Base-by-base conservation (phyloP, 2,888 invertebrate species). In the Clostera curtula region DNA sequence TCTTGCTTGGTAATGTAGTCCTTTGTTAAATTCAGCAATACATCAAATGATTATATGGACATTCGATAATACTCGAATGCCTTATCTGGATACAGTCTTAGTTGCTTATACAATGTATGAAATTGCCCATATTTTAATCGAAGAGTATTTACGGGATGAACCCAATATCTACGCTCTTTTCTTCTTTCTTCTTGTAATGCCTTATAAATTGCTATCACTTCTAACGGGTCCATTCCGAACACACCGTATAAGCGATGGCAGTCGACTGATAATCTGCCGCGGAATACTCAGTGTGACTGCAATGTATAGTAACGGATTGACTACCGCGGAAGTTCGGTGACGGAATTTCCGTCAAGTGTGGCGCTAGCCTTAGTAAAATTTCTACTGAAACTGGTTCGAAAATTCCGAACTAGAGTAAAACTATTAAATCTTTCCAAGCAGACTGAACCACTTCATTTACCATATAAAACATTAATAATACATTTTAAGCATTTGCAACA, bases 111-210 rank as follows among this genome's bases (percentile, higher is more conserved):
- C 27, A 32, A 12, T 24, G 22, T 28, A 28, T 32, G 32, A 32
- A 32, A 36, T 40, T 37, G 34, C 34, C 40, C 29, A 39, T 24
- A n/a, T n/a, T n/a, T n/a, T n/a, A n/a, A n/a, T n/a, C n/a, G n/a
- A n/a, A n/a, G n/a, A n/a, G n/a, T n/a, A n/a, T n/a, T n/a, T n/a
- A n/a, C n/a, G n/a, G n/a, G n/a, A n/a, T n/a, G n/a, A n/a, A n/a
- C n/a, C n/a, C 33, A 33, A 41, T 35, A 39, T 41, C 36, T 35
- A 33, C 28, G 36, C 27, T 31, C 18, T 29, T 15, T 29, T 27
- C 14, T 27, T 30, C 31, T 34, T 21, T 37, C 33, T 27, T 33
- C 27, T 35, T 32, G 29, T 30, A 36, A 40, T 19, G 37, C 34
- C 10, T 40, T 32, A 32, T 36, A 36, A 36, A 36, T 32, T 34